phyloP scores from a whole-genome alignment of 2,113 vertebrate genomes.

The Psettodes erumei region DNA sequence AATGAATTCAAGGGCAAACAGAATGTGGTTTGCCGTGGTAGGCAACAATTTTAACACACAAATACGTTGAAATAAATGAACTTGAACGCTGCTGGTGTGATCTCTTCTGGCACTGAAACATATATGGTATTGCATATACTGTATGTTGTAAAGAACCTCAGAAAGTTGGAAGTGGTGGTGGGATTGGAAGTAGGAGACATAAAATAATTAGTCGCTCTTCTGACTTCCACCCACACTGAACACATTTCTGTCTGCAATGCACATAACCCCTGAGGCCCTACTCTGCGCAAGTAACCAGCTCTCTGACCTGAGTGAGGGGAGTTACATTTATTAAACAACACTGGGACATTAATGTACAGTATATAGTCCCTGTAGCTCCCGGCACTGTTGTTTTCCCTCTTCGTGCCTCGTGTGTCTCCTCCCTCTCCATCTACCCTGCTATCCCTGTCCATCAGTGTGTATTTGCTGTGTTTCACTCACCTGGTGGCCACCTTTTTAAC shows the following conservation, averaged over 20 bases:
- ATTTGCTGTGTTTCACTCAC: no score
- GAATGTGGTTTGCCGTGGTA: neutral
- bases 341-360: neutral
- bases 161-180: neutral
- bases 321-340: neutral
- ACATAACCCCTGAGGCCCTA: neutral
- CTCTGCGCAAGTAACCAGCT: neutral
- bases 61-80: neutral
- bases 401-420: no score
- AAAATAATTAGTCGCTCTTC: neutral
- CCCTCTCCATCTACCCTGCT: no score
- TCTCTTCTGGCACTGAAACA: neutral
- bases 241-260: neutral
- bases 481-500: no score
- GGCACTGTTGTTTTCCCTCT: no score
- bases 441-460: no score
- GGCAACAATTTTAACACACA: neutral
- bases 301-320: neutral
- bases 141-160: neutral
- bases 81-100: neutral
- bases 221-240: neutral
- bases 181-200: neutral
- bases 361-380: no score
- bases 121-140: rapidly evolving
- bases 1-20: no score